These are phyloP conservation scores for Turnix velox DNA, from an alignment of 2,113 vertebrate species.

Conservation along the genomic window DNA sequence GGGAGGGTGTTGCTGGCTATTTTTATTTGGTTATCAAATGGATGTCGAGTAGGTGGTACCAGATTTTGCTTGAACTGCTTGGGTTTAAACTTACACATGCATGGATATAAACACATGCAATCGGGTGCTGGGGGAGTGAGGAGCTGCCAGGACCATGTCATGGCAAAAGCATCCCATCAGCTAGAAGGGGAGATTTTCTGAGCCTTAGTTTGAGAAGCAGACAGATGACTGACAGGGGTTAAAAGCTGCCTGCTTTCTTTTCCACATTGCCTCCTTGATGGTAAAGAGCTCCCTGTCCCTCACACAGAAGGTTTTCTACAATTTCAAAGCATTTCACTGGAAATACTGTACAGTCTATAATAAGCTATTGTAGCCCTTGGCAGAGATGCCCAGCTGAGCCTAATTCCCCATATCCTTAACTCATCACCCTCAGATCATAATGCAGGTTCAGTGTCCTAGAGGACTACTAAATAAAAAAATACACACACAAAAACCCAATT, in stretches of 20 bases:
- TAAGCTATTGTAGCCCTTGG: not conserved
- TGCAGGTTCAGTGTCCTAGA: constrained; percentile 10
- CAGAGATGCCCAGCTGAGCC: constrained; percentile 42
- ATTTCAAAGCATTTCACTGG: constrained; percentile 41
- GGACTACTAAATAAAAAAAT: constrained; percentile 8
- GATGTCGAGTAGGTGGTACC: not conserved
- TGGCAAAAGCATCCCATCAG: constrained; percentile 36
- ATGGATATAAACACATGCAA: not conserved
- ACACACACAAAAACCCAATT: not conserved
- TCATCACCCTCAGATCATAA: constrained; percentile 34
- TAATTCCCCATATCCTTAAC: constrained; percentile 34
- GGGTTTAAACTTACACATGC: not conserved
- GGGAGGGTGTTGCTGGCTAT: rapidly evolving
- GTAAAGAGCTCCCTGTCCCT: constrained; percentile 27
- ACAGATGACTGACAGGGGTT: constrained; percentile 69
- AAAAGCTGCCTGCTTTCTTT: constrained; percentile 56
- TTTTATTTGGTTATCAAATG: not conserved
- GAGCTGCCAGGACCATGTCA: constrained; percentile 37
- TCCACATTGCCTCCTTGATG: constrained; percentile 25
- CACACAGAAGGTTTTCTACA: not conserved
- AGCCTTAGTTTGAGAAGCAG: constrained; percentile 19
- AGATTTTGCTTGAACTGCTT: not conserved
- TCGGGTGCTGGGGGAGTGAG: not conserved
- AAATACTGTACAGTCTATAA: constrained; percentile 7
- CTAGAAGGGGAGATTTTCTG: constrained; percentile 17